Evolutionary conservation across 2,113 vertebrate species (phyloP).

Genomic region (Upupa epops): DNA sequence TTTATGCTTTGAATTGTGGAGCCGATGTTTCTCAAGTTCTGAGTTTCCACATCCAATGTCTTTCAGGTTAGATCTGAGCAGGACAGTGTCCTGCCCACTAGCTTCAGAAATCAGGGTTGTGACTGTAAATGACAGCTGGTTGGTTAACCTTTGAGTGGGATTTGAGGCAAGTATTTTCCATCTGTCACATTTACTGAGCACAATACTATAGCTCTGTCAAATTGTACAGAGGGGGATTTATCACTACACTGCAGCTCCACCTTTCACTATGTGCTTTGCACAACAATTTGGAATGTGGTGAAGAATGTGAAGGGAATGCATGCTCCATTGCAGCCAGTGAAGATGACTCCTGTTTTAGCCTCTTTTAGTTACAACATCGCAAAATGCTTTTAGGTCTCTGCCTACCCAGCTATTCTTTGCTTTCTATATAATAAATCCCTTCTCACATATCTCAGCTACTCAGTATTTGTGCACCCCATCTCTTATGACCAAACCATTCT

Average conservation of each 20-base stretch:
- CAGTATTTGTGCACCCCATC: neutral
- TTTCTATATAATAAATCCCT: neutral
- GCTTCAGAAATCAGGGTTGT: neutral
- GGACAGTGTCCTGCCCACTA: neutral
- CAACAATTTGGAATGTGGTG: neutral
- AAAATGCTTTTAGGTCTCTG: neutral
- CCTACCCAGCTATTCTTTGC: neutral
- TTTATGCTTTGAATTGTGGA: neutral
- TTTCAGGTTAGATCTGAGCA: neutral
- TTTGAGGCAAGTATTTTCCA: neutral
- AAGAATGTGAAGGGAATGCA: neutral
- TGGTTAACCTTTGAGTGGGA: neutral
- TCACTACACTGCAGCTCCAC: neutral
- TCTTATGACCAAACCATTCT: neutral
- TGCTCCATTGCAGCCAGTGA: neutral
- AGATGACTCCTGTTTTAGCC: neutral
- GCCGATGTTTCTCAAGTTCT: neutral
- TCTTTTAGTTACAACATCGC: neutral
- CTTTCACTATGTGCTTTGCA: neutral
- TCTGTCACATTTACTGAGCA: neutral
- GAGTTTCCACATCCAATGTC: neutral
- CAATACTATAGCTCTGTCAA: neutral
- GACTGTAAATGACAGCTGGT: neutral
- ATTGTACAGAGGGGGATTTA: neutral
- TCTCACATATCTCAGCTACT: neutral